Evolutionary conservation across 2,797 vertebrate genomes (phyloP).

Genomic region (Enteromius anoplus): DNA sequence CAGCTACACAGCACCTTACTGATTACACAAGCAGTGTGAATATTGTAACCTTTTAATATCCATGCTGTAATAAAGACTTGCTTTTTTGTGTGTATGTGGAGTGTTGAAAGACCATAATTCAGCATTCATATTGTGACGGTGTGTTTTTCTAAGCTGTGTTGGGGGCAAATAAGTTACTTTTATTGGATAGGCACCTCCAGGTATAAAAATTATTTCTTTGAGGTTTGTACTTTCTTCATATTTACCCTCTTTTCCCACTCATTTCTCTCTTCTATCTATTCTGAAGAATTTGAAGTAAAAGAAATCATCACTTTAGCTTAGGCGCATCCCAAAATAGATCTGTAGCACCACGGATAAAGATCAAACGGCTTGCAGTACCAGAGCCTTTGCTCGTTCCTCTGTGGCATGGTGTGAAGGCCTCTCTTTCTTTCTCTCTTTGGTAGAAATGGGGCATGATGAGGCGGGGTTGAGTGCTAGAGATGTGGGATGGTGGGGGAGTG

Average conservation of each 20-base stretch:
- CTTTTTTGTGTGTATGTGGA: neutral
- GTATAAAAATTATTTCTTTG: slow-evolving; percentile 26
- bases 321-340: slow-evolving; percentile 64
- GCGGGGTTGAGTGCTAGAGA: slow-evolving; percentile 27
- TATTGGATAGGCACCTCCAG: slow-evolving; percentile 41
- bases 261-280: slow-evolving; percentile 5
- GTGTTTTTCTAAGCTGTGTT: slow-evolving; percentile 34
- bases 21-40: neutral
- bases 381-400: slow-evolving; percentile 51
- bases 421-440: slow-evolving; percentile 50
- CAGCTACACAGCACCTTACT: neutral
- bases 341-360: slow-evolving; percentile 62
- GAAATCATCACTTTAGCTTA: slow-evolving; percentile 60
- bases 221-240: neutral
- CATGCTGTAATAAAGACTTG: neutral
- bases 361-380: slow-evolving; percentile 66
- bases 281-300: slow-evolving; percentile 54
- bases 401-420: slow-evolving; percentile 34
- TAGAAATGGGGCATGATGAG: slow-evolving; percentile 55
- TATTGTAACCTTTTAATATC: neutral
- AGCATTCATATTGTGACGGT: slow-evolving; percentile 22
- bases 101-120: slow-evolving; percentile 19
- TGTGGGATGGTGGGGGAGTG: slow-evolving; percentile 21
- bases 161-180: slow-evolving; percentile 59
- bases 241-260: neutral